A percentile compares a stretch with the other conserved stretches of the same genome.
phyloP scores from a whole-genome alignment of 1,140 invertebrate species.

The Drosophila lowei region DNA sequence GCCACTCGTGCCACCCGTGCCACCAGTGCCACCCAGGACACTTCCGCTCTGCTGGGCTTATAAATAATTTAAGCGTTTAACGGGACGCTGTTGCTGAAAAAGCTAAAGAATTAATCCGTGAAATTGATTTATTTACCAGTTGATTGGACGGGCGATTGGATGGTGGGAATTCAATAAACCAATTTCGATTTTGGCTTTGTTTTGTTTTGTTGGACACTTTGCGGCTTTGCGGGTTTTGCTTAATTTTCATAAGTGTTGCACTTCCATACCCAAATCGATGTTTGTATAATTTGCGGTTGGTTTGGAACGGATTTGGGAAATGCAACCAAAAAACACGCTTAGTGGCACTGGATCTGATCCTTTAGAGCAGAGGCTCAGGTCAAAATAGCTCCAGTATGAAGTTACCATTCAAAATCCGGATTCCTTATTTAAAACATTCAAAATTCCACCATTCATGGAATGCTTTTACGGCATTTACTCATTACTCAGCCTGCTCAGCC shows the following conservation, averaged over 20 bases:
- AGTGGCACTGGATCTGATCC: not conserved
- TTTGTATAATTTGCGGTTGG: conserved; percentile 52
- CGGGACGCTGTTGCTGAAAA: not conserved
- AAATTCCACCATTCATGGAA: not conserved
- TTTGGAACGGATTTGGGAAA: conserved; percentile 4
- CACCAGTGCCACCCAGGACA: conserved; percentile 14
- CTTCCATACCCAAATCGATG: conserved; percentile 29
- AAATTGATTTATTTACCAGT: conserved; percentile 41
- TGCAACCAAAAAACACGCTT: not conserved
- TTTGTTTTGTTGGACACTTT: conserved; percentile 22
- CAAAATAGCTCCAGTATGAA: too few relatives aligned
- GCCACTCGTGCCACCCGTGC: conserved; percentile 4
- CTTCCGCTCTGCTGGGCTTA: conserved; percentile 55
- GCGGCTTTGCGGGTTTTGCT: conserved; percentile 37
- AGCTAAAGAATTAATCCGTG: conserved; percentile 6
- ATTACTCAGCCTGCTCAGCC: conserved; percentile 7
- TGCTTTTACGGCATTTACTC: not conserved
- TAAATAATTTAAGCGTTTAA: conserved; percentile 60
- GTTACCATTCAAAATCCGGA: too few relatives aligned
- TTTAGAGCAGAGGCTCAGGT: not conserved
- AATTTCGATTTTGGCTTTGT: conserved; percentile 30
- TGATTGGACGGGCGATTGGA: conserved; percentile 22
- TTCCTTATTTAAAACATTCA: not conserved
- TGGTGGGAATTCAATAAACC: conserved; percentile 32
- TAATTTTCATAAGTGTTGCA: conserved; percentile 64